Base-by-base conservation (phyloP, 2,888 invertebrate species). In the Tanytarsus gracilentus region DNA sequence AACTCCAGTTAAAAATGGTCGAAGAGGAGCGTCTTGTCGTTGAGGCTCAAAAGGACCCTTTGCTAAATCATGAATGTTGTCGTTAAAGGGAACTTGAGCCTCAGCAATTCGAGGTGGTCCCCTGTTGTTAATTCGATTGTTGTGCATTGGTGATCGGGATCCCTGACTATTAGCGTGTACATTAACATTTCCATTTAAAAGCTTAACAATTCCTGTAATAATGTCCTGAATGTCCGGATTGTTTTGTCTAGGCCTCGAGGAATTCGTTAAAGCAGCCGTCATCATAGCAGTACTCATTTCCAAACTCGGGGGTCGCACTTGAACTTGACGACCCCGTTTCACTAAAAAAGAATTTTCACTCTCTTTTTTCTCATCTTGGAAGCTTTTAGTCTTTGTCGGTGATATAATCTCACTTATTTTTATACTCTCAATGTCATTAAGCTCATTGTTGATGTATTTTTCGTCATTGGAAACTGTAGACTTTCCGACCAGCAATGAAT, bases 221-320 rank as follows among this genome's bases (percentile, higher is more conserved):
- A 93, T 91, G 67, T 93, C 91, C 70, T 92, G 90, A 61, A 93
- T 90, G 68, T 91, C 91, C 36, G 85, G 82, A 70, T 81, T 83
- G 66, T 83, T 82, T 62, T 83, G 75, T 16, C 76, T 68, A 0
- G 70, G 67, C 66, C 68, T 68, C 68, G 69, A 66, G 62, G 64
- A 61, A 64, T 62, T 62, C 62, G 64, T 66, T 36, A 70, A 69
- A 62, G 67, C 70, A 68, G 64, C 62, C 61, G 48, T 53, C 49
- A 63, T 62, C 62, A 61, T 76, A 74, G 30, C 59, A 59, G 59
- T 30, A 59, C 16, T 49, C 49, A 16, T 36, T 4, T n/a, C 29
- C 36, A 33, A 18, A 64, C 68, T 69, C 62, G 68, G 73, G 73
- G 73, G 72, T 72, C 72, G 70, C 33, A 11, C 11, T 11, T n/a